These are phyloP conservation scores for human DNA, from an alignment of 2,113 vertebrate species.

Conservation along the genomic window DNA sequence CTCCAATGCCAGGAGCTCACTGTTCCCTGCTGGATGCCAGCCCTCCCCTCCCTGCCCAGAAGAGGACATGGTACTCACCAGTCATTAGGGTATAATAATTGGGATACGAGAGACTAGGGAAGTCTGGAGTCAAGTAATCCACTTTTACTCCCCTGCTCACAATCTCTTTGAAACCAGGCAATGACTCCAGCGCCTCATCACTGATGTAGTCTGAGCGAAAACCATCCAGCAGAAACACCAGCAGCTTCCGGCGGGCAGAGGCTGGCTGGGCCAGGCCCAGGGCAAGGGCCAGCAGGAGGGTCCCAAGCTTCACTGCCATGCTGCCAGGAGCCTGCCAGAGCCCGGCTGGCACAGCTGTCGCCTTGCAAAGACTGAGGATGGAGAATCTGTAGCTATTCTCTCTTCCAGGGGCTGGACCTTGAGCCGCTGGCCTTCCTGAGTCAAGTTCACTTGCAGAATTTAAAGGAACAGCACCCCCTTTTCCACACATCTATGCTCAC, in stretches of 20 bases:
- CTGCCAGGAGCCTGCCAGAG: constrained; percentile 14
- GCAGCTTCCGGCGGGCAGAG: constrained; percentile 83
- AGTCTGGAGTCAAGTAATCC: constrained; percentile 96
- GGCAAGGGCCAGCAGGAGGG: constrained; percentile 66
- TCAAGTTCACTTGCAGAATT: constrained; percentile 72
- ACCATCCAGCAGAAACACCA: constrained; percentile 94
- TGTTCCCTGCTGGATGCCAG: background rate
- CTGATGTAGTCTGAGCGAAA: constrained; percentile 95
- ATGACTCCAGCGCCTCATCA: constrained; percentile 83
- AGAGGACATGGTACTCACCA: constrained; percentile 82
- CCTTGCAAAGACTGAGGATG: constrained; percentile 26
- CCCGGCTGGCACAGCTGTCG: constrained; percentile 40
- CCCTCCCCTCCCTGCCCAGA: no score
- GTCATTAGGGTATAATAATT: constrained; percentile 98
- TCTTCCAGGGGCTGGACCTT: constrained; percentile 71
- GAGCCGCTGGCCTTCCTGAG: constrained; percentile 59
- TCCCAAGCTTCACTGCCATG: constrained; percentile 68
- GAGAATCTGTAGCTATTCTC: constrained; percentile 47
- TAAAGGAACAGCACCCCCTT: constrained; percentile 82
- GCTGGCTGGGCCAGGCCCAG: constrained; percentile 64
- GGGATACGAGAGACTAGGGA: constrained; percentile 95
- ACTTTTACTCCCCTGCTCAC: constrained; percentile 91
- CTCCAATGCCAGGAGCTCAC: background rate
- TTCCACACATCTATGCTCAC: background rate
- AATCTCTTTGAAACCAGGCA: constrained; percentile 91